Conservation (phyloP, 2,113 vertebrate genomes). For the Tretioscincus oriximinensis region DNA sequence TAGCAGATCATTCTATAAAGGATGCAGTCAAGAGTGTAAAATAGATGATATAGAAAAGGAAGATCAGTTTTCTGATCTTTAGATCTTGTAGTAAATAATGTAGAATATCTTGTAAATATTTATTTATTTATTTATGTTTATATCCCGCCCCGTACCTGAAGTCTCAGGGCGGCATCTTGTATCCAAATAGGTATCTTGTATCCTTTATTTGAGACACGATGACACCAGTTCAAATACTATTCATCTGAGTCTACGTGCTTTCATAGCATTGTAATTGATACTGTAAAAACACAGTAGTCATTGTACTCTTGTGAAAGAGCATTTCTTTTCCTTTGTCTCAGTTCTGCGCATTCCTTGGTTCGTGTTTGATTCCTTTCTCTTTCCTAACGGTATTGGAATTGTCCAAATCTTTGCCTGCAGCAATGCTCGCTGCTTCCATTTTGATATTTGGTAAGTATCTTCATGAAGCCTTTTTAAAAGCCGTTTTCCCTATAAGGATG, state of each 20-base stretch:
- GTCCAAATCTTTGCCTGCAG: slow-evolving; percentile 83
- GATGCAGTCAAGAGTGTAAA: neutral
- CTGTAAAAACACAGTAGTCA: neutral
- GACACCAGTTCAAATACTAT: neutral
- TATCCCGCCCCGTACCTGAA: no score
- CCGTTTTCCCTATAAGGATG: neutral
- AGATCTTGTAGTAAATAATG: neutral
- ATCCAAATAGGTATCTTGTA: neutral
- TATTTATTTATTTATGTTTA: no score
- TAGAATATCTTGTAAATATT: neutral
- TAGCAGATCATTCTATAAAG: neutral
- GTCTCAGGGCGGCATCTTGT: no score
- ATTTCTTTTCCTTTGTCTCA: slow-evolving; percentile 55
- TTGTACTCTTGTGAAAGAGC: neutral
- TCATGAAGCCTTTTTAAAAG: neutral
- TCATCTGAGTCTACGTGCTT: neutral
- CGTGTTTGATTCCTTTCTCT: slow-evolving; percentile 86
- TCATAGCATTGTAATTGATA: no score
- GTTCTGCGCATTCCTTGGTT: slow-evolving; percentile 91
- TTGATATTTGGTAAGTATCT: slow-evolving; percentile 88
- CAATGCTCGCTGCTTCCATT: slow-evolving; percentile 82
- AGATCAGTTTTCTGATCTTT: neutral
- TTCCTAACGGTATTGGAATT: slow-evolving; percentile 88
- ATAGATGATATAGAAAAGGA: neutral
- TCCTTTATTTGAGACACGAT: slow-evolving; percentile 8